These are phyloP conservation scores for Gastrophryne carolinensis DNA, from an alignment of 2,797 vertebrate genomes.

Conservation along the genomic window DNA sequence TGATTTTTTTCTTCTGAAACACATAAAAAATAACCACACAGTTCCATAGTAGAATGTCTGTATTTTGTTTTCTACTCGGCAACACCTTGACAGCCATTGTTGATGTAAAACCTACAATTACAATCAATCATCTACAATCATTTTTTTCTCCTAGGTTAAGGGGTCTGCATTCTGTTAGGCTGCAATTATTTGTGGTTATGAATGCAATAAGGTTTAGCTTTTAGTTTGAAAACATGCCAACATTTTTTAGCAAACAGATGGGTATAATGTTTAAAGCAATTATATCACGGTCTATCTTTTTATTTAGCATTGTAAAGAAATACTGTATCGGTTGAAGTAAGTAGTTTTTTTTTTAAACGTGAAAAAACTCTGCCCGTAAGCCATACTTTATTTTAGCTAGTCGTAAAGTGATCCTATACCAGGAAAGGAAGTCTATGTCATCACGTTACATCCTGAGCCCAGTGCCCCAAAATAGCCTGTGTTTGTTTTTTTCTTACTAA, in stretches of 20 bases:
- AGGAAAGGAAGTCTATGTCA: too few species aligned
- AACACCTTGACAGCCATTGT: neutral
- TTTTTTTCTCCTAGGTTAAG: neutral
- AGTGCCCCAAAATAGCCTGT: too few species aligned
- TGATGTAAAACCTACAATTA: constrained; percentile 14
- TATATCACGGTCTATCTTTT: too few species aligned
- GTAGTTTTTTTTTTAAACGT: too few species aligned
- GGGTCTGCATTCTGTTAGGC: constrained; percentile 2
- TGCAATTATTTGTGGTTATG: constrained; percentile 15
- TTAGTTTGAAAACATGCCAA: neutral
- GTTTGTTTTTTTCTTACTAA: too few species aligned
- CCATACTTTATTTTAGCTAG: too few species aligned
- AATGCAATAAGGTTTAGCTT: neutral
- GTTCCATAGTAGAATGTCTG: neutral
- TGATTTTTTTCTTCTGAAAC: neutral
- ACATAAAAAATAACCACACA: neutral
- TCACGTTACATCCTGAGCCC: too few species aligned
- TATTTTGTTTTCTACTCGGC: neutral
- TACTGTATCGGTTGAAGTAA: too few species aligned
- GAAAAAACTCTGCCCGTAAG: too few species aligned
- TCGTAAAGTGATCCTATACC: too few species aligned
- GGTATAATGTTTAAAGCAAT: too few species aligned
- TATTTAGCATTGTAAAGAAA: too few species aligned
- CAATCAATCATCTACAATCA: constrained; percentile 22
- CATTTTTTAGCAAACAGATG: neutral